Conservation (phyloP, 2,888 invertebrate species). For the Aphidius colemani region DNA sequence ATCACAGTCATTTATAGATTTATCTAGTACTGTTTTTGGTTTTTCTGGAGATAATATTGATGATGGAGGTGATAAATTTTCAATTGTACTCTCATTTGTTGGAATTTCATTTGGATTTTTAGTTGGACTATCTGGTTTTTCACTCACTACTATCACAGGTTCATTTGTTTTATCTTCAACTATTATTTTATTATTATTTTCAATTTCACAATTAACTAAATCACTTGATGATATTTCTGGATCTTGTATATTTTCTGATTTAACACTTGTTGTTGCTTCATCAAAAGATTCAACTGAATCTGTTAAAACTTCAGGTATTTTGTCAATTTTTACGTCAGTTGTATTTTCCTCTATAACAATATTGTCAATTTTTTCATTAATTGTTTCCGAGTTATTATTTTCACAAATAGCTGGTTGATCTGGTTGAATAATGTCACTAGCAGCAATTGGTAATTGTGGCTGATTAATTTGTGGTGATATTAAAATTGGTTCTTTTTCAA, state of each 20-base stretch:
- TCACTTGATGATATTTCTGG: conserved; percentile 52
- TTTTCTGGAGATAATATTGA: not conserved
- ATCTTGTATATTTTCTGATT: conserved; percentile 46
- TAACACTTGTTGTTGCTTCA: conserved; percentile 9
- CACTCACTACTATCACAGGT: not conserved
- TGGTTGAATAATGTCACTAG: not conserved
- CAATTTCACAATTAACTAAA: not conserved
- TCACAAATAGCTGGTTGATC: not conserved
- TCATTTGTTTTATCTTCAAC: not conserved
- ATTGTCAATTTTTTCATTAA: not conserved
- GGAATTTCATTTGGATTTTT: not conserved
- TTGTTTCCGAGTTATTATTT: not conserved
- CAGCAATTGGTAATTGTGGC: not conserved
- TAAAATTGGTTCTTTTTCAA: not conserved
- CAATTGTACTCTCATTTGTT: not conserved
- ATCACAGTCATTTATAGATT: conserved; percentile 37
- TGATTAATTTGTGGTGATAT: not conserved
- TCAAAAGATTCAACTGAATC: not conserved
- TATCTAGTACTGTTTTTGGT: conserved; percentile 34
- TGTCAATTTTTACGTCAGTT: not conserved
- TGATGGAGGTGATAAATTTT: not conserved
- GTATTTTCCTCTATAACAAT: too few species aligned
- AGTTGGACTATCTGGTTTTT: conserved; percentile 9
- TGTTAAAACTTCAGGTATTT: not conserved
- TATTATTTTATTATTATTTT: not conserved